Evolutionary conservation across 2,888 invertebrate genomes (phyloP).

Genomic region (Oasisia sp.): DNA sequence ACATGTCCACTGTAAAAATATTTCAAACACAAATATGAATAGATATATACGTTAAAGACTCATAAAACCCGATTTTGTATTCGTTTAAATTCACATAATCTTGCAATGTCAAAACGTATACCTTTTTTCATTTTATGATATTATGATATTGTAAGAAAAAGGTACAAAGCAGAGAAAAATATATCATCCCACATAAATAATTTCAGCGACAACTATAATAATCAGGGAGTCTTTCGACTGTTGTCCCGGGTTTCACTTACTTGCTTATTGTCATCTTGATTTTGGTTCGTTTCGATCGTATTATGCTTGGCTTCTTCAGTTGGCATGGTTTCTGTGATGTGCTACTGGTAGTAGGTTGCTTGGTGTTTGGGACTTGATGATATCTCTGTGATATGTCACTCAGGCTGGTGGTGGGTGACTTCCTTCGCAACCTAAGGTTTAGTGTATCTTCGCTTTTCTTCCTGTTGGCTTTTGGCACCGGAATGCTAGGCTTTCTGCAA

Average conservation of each 20-base stretch:
- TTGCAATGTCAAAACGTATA: neutral
- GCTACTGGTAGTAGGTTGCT: neutral
- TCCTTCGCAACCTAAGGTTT: neutral
- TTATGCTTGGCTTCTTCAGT: neutral
- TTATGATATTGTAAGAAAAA: neutral
- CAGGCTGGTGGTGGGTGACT: neutral
- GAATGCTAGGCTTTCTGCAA: neutral
- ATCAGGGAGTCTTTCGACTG: neutral
- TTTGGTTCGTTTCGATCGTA: neutral
- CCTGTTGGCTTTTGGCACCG: neutral
- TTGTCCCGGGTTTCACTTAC: neutral
- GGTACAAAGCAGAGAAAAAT: neutral
- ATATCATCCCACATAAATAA: neutral
- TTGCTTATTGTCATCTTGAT: slow-evolving; percentile 7
- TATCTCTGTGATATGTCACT: neutral
- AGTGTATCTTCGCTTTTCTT: neutral
- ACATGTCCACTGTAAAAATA: too few relatives aligned
- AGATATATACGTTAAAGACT: neutral
- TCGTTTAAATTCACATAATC: neutral
- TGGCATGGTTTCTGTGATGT: neutral
- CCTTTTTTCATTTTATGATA: neutral
- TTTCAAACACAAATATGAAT: too few relatives aligned
- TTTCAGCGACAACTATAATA: neutral
- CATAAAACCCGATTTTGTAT: neutral
- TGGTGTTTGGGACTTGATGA: neutral